Conservation (phyloP, 2,113 vertebrate species). For the Rhynchomys soricoides region DNA sequence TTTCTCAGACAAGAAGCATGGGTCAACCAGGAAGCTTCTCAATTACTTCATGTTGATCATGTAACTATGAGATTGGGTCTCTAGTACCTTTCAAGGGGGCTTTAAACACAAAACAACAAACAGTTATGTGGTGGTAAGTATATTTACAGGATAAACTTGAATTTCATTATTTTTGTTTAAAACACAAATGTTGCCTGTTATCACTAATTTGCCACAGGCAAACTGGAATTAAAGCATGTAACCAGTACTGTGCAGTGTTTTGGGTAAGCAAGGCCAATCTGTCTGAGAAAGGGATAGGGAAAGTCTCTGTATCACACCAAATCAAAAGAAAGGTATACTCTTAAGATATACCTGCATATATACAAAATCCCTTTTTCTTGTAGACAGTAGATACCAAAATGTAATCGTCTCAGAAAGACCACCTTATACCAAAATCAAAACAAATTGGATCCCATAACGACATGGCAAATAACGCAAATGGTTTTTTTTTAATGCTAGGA, state of each 20-base stretch:
- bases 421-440: constrained; percentile 53
- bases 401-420: not conserved
- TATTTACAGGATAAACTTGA: not conserved
- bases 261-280: not conserved
- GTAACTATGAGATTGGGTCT: not conserved
- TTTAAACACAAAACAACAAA: not conserved
- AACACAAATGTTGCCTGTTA: not conserved
- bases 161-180: constrained; percentile 27
- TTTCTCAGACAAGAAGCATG: constrained; percentile 20
- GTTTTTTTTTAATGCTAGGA: constrained; percentile 79
- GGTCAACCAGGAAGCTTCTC: not conserved
- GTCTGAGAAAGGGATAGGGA: not conserved
- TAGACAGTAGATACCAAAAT: constrained; percentile 17
- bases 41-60: not conserved
- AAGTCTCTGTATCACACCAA: not conserved
- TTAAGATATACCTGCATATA: not conserved
- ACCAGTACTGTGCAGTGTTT: not conserved
- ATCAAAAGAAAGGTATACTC: not conserved
- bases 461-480: constrained; percentile 71
- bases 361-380: not conserved
- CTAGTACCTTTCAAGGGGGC: not conserved
- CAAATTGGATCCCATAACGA: constrained; percentile 59
- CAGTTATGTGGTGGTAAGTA: not conserved
- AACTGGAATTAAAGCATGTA: not conserved
- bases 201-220: not conserved